Percentiles rank a stretch among this genome's conserved stretches.
Evolutionary conservation across 2,797 vertebrate genomes (phyloP).

Genomic region (Notamacropus eugenii): DNA sequence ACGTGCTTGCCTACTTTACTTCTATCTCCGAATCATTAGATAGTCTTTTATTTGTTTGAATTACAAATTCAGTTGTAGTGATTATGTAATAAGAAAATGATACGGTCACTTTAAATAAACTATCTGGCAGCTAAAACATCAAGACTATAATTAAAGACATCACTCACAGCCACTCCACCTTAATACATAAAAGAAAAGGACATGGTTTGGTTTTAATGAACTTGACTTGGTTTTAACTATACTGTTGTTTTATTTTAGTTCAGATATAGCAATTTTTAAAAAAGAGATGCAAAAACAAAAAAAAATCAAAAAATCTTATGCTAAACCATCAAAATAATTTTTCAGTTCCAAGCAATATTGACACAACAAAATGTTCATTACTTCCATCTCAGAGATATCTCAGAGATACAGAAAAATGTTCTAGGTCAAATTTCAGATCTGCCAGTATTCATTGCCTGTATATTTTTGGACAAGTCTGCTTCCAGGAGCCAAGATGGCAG

Average conservation of each 20-base stretch:
- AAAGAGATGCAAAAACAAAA: not conserved
- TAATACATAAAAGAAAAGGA: constrained; percentile 61
- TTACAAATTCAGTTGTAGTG: constrained; percentile 65
- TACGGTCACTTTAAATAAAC: constrained; percentile 76
- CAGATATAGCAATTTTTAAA: constrained; percentile 43
- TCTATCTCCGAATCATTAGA: constrained; percentile 51
- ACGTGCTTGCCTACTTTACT: constrained; percentile 55
- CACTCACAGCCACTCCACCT: constrained; percentile 64
- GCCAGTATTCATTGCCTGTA: not conserved
- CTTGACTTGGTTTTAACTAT: constrained; percentile 57
- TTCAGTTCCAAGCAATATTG: not conserved
- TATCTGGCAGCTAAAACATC: constrained; percentile 56
- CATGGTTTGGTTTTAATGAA: constrained; percentile 70
- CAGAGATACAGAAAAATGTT: not conserved
- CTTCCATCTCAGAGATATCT: not conserved
- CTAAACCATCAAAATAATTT: not conserved
- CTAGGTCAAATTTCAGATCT: not conserved
- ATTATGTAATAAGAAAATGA: constrained; percentile 70
- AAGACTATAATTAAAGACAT: constrained; percentile 73
- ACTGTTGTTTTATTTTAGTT: constrained; percentile 49
- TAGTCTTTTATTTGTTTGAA: constrained; percentile 58
- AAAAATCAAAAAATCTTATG: not conserved
- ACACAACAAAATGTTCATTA: not conserved
- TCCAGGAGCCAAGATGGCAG: too few relatives aligned
- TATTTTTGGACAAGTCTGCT: not conserved